These are phyloP conservation scores for Drosophila lowei DNA, from an alignment of 1,140 invertebrate genomes.

Conservation along the genomic window DNA sequence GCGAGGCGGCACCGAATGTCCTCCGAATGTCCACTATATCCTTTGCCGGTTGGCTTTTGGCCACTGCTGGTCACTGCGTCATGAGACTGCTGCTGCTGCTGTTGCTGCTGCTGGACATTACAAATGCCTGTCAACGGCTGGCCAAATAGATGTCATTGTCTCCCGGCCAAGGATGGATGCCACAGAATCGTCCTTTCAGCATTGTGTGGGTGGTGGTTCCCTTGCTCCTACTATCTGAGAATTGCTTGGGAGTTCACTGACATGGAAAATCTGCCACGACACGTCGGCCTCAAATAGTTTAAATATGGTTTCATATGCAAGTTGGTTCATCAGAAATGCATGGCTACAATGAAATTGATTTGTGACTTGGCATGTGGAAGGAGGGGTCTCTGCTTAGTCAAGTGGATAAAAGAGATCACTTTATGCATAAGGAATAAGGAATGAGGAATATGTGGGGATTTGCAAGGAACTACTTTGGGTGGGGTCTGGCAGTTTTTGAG, in stretches of 20 bases:
- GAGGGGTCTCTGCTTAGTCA: slow-evolving; percentile 18
- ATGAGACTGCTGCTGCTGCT: slow-evolving; percentile 20
- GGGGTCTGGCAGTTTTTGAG: too few species aligned
- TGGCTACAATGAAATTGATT: slow-evolving; percentile 9
- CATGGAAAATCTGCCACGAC: slow-evolving; percentile 48
- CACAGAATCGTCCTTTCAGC: slow-evolving; percentile 38
- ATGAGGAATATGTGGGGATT: too few species aligned
- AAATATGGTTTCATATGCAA: slow-evolving; percentile 11
- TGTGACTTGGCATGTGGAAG: background rate
- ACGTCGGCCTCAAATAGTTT: slow-evolving; percentile 12
- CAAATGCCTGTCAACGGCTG: slow-evolving; percentile 64
- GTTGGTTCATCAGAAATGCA: slow-evolving; percentile 27
- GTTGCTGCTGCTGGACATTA: slow-evolving; percentile 29
- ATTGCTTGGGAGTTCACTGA: slow-evolving; percentile 59
- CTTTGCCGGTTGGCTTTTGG: slow-evolving; percentile 13
- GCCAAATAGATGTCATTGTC: slow-evolving; percentile 64
- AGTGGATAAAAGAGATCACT: slow-evolving; percentile 10
- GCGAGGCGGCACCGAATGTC: slow-evolving; percentile 45
- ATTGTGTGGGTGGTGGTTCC: slow-evolving; percentile 36
- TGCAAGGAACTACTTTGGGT: too few species aligned
- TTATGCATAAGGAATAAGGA: too few species aligned
- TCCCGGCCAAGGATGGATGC: slow-evolving; percentile 27
- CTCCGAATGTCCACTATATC: slow-evolving; percentile 20
- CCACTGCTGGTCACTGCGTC: slow-evolving; percentile 46
- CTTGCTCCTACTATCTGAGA: background rate